Evolutionary conservation across 2,113 vertebrate species (phyloP), one percentile per base, ranked within the genome.

Genomic region (Pteruthius melanotis): DNA sequence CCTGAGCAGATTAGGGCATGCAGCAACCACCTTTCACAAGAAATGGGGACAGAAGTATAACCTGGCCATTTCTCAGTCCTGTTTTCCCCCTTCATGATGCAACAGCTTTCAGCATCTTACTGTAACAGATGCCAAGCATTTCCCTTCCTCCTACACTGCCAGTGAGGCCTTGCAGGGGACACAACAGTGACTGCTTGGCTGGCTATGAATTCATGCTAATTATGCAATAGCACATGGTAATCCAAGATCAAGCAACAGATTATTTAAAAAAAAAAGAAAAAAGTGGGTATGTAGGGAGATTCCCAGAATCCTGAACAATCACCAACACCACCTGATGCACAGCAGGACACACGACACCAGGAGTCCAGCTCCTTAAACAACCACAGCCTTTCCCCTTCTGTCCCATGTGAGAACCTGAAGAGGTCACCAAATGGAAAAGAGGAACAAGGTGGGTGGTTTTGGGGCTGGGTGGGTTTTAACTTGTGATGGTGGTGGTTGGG

Each of bases 381-480:
- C 40, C 26, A 59, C 35, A 87, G 42, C 28, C 30, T 50, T 69
- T 31, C 37, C 50, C 37, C 42, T n/a, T 37, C 65, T 60, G 30
- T 13, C 30, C 33, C 37, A 22, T 1, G 1, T 1, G n/a, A 64
- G 42, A 71, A 26, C 10, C 4, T 24, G 1, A 63, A 77, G 45
- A 71, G n/a, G 6, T 80, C 35, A 21, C 4, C 12, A 89, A n/a
- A 28, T 12, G 1, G 37, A 75, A 65, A 64, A 65, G 23, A 61
- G 6, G 33, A 72, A 90, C 11, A n/a, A 81, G 28, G 20, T 49
- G 5, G 15, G 11, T 28, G 33, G 11, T 39, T 94, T 30, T 18
- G 28, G 2, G 33, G 5, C 31, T 59, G 6, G 4, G 21, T 37
- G 10, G 1, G 5, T 14, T 40, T 53, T 39, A 6, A 18, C 4